Conservation (phyloP, 1,140 invertebrate genomes). For the Pantala flavescens region DNA sequence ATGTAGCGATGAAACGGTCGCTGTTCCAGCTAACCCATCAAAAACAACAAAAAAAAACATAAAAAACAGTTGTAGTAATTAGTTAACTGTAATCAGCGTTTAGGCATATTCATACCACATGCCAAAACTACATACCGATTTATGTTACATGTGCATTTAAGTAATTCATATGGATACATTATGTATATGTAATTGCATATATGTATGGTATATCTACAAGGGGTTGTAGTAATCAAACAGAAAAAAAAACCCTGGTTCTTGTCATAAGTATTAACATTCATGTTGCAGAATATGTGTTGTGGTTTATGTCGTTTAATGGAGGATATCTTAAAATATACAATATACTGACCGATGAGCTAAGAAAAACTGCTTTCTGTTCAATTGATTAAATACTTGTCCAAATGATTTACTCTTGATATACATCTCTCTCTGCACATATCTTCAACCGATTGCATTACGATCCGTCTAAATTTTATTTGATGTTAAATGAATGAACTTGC, state of each 20-base stretch:
- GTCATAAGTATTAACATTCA: not conserved
- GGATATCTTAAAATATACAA: not conserved
- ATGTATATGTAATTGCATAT: not conserved
- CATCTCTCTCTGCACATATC: not conserved
- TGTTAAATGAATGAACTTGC: no score
- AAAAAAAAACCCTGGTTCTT: not conserved
- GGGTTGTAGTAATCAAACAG: not conserved
- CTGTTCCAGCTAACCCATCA: not conserved
- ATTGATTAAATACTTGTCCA: not conserved
- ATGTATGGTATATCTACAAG: no score
- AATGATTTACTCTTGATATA: not conserved
- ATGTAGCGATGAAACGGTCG: not conserved
- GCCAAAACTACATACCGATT: not conserved
- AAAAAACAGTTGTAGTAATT: not conserved
- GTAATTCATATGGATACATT: not conserved
- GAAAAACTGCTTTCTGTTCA: not conserved
- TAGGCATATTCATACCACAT: not conserved
- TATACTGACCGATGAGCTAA: not conserved
- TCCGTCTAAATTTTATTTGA: no score
- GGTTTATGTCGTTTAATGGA: not conserved
- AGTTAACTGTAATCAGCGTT: not conserved
- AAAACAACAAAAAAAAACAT: not conserved
- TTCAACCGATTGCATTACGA: not conserved
- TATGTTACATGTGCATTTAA: not conserved
- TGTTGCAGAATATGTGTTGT: not conserved